phyloP scores from a whole-genome alignment of 2,888 invertebrate genomes.

The Podotricha telesiphe region DNA sequence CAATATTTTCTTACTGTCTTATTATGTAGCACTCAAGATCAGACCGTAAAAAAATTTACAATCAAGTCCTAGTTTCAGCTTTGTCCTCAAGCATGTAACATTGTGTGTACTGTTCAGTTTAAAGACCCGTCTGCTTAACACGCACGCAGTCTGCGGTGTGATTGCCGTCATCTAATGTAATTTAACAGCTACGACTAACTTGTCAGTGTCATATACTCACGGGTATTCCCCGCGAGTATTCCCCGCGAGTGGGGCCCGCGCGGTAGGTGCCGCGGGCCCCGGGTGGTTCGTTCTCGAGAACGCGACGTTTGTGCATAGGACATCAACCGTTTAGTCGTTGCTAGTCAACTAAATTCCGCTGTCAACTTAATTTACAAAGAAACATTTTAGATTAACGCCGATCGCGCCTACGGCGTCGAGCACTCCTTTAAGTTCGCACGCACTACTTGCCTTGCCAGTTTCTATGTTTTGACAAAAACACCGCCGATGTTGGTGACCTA shows the following conservation, averaged over 20 bases:
- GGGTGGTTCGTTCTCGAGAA: constrained; percentile 62
- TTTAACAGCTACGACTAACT: constrained; percentile 78
- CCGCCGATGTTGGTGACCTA: constrained; percentile 74
- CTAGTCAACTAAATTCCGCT: constrained; percentile 56
- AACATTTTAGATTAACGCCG: constrained; percentile 60
- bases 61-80: constrained; percentile 66
- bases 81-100: constrained; percentile 74
- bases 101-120: constrained; percentile 69
- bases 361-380: constrained; percentile 80
- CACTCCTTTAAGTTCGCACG: constrained; percentile 74
- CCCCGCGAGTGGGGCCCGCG: constrained; percentile 47
- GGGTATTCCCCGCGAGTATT: constrained; percentile 28
- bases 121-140: constrained; percentile 67
- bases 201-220: constrained; percentile 58
- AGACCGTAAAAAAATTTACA: constrained; percentile 12
- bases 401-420: constrained; percentile 55
- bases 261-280: constrained; percentile 52
- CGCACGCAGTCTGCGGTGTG: constrained; percentile 66
- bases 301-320: constrained; percentile 50
- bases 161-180: constrained; percentile 57
- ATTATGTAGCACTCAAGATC: too few species aligned
- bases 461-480: constrained; percentile 80
- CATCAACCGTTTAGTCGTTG: background rate
- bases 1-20: background rate
- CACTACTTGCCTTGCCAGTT: constrained; percentile 81